Conservation (phyloP, 2,888 invertebrate genomes). For the Tolmerus cingulatus region DNA sequence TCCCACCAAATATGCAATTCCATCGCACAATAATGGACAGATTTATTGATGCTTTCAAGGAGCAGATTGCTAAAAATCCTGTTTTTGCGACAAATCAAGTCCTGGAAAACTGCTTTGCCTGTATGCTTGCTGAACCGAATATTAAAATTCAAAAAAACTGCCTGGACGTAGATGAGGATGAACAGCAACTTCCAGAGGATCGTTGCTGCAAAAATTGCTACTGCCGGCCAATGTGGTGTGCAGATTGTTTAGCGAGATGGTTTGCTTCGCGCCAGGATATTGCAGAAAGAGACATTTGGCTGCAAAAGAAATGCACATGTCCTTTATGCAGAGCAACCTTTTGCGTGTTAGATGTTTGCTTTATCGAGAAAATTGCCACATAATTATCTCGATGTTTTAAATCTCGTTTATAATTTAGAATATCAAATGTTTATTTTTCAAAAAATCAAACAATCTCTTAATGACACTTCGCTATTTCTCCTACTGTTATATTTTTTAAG, state of each 20-base stretch:
- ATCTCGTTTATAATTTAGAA: neutral
- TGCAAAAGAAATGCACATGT: constrained; percentile 83
- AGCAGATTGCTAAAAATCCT: constrained; percentile 76
- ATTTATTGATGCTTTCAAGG: constrained; percentile 84
- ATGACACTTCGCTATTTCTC: neutral
- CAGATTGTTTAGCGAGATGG: constrained; percentile 85
- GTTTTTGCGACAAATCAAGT: constrained; percentile 70
- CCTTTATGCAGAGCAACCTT: constrained; percentile 87
- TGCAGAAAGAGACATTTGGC: constrained; percentile 76
- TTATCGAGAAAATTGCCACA: constrained; percentile 52
- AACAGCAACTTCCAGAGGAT: constrained; percentile 57
- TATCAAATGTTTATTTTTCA: neutral
- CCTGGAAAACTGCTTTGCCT: constrained; percentile 85
- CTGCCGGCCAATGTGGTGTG: constrained; percentile 91
- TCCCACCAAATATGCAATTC: constrained; percentile 75
- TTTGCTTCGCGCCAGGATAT: constrained; percentile 84
- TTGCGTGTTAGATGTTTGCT: constrained; percentile 85
- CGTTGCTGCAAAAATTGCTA: constrained; percentile 67
- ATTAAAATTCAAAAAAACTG: constrained; percentile 81
- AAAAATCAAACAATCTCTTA: neutral
- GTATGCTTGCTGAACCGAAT: constrained; percentile 81
- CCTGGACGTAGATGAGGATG: constrained; percentile 64
- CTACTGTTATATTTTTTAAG: neutral
- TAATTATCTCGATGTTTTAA: neutral
- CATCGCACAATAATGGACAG: constrained; percentile 82